Base-by-base conservation (phyloP, 2,888 invertebrate genomes). In the Papilio protenor region DNA sequence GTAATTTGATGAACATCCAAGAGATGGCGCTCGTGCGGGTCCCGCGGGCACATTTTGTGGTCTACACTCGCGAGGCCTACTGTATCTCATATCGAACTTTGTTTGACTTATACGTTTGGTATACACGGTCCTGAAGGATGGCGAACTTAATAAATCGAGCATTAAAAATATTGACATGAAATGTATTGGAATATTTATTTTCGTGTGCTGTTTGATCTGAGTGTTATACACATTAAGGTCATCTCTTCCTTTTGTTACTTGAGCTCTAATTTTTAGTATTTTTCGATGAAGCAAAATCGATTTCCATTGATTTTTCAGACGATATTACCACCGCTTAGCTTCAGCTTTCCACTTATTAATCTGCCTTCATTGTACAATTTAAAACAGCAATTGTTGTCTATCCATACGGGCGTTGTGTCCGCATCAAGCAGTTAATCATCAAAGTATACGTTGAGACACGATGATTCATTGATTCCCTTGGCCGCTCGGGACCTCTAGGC, bases 381-480 rank as follows among this genome's bases (percentile, higher is more conserved):
- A n/a, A 16, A 6, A 12, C 0, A 1, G 27, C 21, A 23, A 23
- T 40, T 69, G 81, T 57, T 85, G 40, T 75, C 75, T 8, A 18
- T 79, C 33, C 75, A 21, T 11, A 3, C 0, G 2, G 18, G 0
- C 85, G 49, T 80, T 86, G 82, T 85, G 85, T 85, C 52, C 12
- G 55, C 72, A 57, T 66, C 59, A 59, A 78, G 77, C 81, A 59
- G 75, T 73, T 74, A 76, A 75, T 55, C 75, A 77, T 77, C 75
- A 76, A 76, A 79, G 76, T 69, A 84, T 85, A 88, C 82, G 86
- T 88, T 89, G 91, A 91, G 89, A 90, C 86, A 87, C 88, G 89
- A 92, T 93, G 93, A 93, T 93, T 92, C 91, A 93, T 93, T 92
- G 93, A 92, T 91, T 92, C 88, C 85, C 85, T 84, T 83, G 86